Evolutionary conservation across 2,797 vertebrate genomes (phyloP).

Genomic region (Diplodus sargus): DNA sequence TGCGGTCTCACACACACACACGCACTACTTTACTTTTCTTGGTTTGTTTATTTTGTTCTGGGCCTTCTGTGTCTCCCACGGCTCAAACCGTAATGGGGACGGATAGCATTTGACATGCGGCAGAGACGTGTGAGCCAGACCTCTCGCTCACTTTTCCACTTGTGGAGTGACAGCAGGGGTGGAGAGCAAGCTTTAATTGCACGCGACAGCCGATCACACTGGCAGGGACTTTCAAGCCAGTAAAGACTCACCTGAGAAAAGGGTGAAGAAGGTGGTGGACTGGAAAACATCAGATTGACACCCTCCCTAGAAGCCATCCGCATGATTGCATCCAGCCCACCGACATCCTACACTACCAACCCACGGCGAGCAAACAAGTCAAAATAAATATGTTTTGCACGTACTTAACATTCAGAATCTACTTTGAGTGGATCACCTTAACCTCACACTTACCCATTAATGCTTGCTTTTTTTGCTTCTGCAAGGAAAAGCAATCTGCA

Average conservation of each 20-base stretch:
- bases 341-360: not conserved
- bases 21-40: not conserved
- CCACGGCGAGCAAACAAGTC: constrained; percentile 16
- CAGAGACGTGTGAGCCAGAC: constrained; percentile 22
- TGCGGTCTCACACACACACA: not conserved
- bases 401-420: constrained; percentile 5
- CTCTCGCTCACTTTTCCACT: constrained; percentile 45
- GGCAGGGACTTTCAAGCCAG: constrained; percentile 45
- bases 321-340: constrained; percentile 26
- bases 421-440: constrained; percentile 45
- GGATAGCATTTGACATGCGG: constrained; percentile 53
- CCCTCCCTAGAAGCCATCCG: not conserved
- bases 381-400: constrained; percentile 41
- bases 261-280: constrained; percentile 16
- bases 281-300: constrained; percentile 52
- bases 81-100: constrained; percentile 20
- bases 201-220: constrained; percentile 41
- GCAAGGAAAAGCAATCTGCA: constrained; percentile 53
- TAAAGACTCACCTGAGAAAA: constrained; percentile 63
- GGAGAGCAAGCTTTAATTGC: constrained; percentile 56
- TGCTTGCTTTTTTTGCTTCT: constrained; percentile 42
- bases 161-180: constrained; percentile 42
- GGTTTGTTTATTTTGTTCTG: not conserved
- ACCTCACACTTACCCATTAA: constrained; percentile 61
- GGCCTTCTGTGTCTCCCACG: not conserved